A percentile compares a stretch with the other conserved stretches of the same genome.
Evolutionary conservation across 2,888 invertebrate genomes (phyloP).

Genomic region (Cantharis rustica): DNA sequence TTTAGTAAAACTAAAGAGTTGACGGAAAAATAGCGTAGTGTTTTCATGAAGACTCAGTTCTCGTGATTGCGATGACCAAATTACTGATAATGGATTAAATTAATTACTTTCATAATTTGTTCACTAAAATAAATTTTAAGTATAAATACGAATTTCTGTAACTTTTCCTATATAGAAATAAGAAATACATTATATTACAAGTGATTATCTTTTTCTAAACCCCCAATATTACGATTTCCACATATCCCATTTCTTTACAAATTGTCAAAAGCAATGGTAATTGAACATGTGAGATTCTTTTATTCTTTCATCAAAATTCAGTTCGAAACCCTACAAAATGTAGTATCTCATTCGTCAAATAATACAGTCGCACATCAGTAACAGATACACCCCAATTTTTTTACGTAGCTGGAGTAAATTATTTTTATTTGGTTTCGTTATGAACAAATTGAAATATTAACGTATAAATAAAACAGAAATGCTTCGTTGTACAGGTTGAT

Average conservation of each 20-base stretch:
- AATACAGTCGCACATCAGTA: conserved; percentile 8
- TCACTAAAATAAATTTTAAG: not conserved
- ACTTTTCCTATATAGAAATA: not conserved
- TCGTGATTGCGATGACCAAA: too few species aligned
- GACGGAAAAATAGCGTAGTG: too few species aligned
- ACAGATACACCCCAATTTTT: conserved; percentile 15
- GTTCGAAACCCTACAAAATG: conserved; percentile 15
- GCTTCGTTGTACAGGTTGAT: conserved; percentile 26
- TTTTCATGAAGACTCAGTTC: too few species aligned
- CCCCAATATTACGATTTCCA: not conserved
- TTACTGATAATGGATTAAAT: too few species aligned
- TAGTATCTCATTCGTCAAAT: conserved; percentile 18
- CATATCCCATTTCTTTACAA: not conserved
- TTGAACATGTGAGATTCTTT: not conserved
- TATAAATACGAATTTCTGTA: not conserved
- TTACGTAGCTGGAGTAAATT: not conserved
- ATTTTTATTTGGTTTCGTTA: not conserved
- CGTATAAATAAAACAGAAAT: conserved; percentile 2
- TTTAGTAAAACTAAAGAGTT: too few species aligned
- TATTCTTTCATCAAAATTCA: conserved; percentile 8
- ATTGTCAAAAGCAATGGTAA: not conserved
- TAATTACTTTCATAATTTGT: not conserved
- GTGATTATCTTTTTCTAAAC: not conserved
- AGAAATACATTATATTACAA: not conserved
- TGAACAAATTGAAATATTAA: not conserved